Evolutionary conservation across 1,140 invertebrate genomes (phyloP).

Genomic region (Anoplolepis gracilipes): DNA sequence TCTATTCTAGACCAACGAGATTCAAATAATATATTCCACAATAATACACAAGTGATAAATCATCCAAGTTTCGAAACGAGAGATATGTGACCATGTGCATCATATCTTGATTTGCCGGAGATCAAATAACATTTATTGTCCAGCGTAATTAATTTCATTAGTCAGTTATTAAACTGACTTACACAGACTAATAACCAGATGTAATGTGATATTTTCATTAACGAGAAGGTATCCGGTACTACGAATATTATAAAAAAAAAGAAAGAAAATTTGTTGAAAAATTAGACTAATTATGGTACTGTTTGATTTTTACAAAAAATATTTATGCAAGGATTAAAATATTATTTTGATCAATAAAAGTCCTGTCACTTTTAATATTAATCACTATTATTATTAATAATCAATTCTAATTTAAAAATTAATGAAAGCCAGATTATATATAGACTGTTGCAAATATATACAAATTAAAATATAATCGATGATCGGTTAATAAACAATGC

Average conservation of each 20-base stretch:
- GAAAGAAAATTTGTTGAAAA: neutral
- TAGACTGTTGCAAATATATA: neutral
- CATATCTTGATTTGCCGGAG: neutral
- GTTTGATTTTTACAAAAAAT: neutral
- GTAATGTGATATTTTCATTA: neutral
- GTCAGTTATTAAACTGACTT: neutral
- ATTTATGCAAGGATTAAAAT: neutral
- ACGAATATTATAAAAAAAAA: neutral
- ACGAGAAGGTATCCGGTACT: neutral
- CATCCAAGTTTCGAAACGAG: neutral
- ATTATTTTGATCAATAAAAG: neutral
- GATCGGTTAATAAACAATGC: slow-evolving; percentile 17
- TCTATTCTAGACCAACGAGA: neutral
- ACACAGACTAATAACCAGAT: neutral
- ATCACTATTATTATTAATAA: neutral
- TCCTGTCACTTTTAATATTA: neutral
- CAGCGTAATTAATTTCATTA: slow-evolving; percentile 11
- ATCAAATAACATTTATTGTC: neutral
- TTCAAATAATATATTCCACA: slow-evolving; percentile 8
- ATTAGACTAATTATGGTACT: neutral
- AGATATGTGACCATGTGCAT: neutral
- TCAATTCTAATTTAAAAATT: neutral
- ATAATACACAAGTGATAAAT: neutral
- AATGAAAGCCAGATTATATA: slow-evolving; percentile 2
- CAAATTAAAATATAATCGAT: neutral